phyloP scores from a whole-genome alignment of 1,140 invertebrate genomes.

The Cotesia typhae region DNA sequence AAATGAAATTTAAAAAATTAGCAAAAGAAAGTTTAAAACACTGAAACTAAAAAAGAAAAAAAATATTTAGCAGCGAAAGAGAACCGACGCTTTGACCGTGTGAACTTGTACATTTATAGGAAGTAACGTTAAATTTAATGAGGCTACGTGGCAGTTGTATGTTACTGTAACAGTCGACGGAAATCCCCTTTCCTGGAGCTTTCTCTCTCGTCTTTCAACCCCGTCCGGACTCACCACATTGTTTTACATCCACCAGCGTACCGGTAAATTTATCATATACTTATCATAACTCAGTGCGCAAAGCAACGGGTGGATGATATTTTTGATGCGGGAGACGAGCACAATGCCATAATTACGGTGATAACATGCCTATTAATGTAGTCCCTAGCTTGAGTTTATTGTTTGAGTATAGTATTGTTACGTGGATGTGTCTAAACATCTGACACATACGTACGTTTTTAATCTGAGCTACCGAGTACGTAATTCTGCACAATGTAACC shows the following conservation, averaged over 20 bases:
- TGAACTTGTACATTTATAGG: constrained; percentile 10
- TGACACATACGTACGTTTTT: constrained; percentile 5
- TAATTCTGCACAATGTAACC: constrained; percentile 16
- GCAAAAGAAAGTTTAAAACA: too few relatives aligned
- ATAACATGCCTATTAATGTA: neutral
- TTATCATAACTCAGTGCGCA: constrained; percentile 27
- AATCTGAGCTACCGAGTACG: neutral
- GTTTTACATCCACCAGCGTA: constrained; percentile 29
- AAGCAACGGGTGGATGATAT: constrained; percentile 21
- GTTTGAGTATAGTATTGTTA: too few relatives aligned
- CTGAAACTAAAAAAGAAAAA: neutral
- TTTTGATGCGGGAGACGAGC: constrained; percentile 31
- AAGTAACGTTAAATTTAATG: constrained; percentile 30
- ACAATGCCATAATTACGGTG: neutral
- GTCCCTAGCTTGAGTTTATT: too few relatives aligned
- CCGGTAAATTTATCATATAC: constrained; percentile 38
- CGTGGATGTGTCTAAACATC: neutral
- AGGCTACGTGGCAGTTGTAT: constrained; percentile 31
- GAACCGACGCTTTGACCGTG: constrained; percentile 5
- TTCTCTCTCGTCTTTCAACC: constrained; percentile 25
- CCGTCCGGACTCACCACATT: constrained; percentile 36
- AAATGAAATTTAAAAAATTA: too few relatives aligned
- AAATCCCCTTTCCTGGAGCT: constrained; percentile 26
- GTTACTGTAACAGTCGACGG: constrained; percentile 37
- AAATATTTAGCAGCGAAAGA: neutral